Conservation (phyloP, 2,888 invertebrate genomes). For the Hydroisotoma schaefferi region DNA sequence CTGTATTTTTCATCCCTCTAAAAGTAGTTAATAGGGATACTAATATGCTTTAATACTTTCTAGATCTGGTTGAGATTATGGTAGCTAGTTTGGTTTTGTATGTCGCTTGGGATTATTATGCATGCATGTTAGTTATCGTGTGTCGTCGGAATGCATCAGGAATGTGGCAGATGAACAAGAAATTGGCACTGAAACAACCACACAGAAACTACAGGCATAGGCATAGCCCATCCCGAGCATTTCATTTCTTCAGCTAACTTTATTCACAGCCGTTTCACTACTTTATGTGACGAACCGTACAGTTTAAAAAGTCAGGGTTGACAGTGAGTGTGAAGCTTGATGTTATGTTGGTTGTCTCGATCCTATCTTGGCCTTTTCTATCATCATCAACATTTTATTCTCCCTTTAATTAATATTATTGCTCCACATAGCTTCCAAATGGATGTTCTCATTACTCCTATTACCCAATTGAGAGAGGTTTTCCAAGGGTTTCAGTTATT, state of each 20-base stretch:
- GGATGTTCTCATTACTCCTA: no score
- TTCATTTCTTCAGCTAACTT: background rate
- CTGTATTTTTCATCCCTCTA: no score
- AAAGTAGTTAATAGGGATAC: no score
- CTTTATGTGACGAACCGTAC: background rate
- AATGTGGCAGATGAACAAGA: conserved; percentile 5
- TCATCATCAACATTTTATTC: no score
- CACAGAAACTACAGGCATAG: background rate
- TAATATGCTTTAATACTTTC: no score
- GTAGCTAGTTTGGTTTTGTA: no score
- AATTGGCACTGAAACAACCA: conserved; percentile 13
- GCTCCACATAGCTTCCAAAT: no score
- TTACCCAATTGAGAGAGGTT: no score
- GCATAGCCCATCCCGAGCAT: background rate
- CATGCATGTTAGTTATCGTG: background rate
- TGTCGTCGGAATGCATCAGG: conserved; percentile 14
- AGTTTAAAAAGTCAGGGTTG: background rate
- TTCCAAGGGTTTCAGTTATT: no score
- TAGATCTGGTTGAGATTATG: no score
- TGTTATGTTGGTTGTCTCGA: background rate
- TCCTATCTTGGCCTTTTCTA: no score
- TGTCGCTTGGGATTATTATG: background rate
- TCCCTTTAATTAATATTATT: no score
- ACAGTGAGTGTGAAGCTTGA: background rate
- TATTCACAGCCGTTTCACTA: background rate